A percentile compares a stretch with the other conserved stretches of the same genome.
Evolutionary conservation across 2,797 vertebrate species (phyloP).

Genomic region (Gymnoscopelus braueri): DNA sequence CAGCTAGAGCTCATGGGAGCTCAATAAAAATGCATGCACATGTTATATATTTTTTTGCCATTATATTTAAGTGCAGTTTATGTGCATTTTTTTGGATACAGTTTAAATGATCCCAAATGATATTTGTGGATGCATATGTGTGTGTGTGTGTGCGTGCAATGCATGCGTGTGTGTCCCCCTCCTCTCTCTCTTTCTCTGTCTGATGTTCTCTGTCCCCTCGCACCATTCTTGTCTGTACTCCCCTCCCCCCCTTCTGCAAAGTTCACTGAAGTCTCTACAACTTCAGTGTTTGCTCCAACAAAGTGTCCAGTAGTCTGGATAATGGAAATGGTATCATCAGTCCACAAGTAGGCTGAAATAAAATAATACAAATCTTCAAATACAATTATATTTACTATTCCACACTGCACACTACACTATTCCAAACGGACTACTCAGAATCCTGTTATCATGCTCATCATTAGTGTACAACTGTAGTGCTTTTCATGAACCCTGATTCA

Average conservation of each 20-base stretch:
- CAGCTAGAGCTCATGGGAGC: slow-evolving; percentile 24
- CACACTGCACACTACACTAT: not conserved
- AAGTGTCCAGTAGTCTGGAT: not conserved
- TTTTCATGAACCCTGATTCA: not conserved
- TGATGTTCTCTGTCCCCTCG: not conserved
- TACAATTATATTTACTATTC: too few relatives aligned
- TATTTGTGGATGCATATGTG: not conserved
- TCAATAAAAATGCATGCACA: slow-evolving; percentile 29
- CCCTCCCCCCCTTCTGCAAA: not conserved
- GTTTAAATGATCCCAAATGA: slow-evolving; percentile 17
- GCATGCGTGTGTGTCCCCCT: not conserved
- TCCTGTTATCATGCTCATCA: slow-evolving; percentile 9
- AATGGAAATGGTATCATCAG: slow-evolving; percentile 18
- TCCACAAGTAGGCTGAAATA: not conserved
- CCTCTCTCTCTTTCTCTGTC: slow-evolving; percentile 7
- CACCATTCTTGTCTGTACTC: not conserved
- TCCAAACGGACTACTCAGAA: not conserved
- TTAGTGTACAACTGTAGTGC: slow-evolving; percentile 10
- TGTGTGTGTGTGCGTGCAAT: not conserved
- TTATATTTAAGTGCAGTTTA: slow-evolving; percentile 30
- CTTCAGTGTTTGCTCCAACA: slow-evolving; percentile 33
- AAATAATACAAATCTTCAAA: too few relatives aligned
- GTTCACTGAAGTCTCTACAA: slow-evolving; percentile 30
- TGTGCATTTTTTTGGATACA: slow-evolving; percentile 3
- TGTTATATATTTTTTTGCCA: slow-evolving; percentile 48